Evolutionary conservation across 2,888 invertebrate genomes (phyloP).

Genomic region (Acleris emargana): DNA sequence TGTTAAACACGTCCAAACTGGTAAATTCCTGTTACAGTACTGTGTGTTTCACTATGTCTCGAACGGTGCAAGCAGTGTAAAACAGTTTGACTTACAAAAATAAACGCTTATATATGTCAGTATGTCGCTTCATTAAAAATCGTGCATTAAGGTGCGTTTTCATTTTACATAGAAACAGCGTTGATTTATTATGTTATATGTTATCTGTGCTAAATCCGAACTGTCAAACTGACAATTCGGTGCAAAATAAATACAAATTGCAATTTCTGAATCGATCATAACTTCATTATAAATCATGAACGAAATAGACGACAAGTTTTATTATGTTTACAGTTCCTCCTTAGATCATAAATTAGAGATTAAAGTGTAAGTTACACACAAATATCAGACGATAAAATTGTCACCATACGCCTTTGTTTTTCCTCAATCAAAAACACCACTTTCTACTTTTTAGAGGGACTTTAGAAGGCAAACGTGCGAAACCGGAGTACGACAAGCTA

Average conservation of each 20-base stretch:
- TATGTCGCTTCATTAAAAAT: too few relatives aligned
- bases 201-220: background rate
- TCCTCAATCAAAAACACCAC: background rate
- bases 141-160: background rate
- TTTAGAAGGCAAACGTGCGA: constrained; percentile 93
- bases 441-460: constrained; percentile 88
- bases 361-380: constrained; percentile 90
- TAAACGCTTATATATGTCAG: background rate
- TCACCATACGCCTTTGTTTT: constrained; percentile 18
- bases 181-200: background rate
- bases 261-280: background rate
- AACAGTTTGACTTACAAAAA: constrained; percentile 2
- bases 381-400: background rate
- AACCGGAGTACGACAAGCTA: constrained; percentile 94
- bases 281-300: constrained; percentile 79
- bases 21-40: background rate
- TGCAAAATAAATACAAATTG: constrained; percentile 17
- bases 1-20: background rate
- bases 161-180: background rate
- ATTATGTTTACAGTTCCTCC: constrained; percentile 96
- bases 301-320: constrained; percentile 90
- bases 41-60: background rate
- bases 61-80: background rate
- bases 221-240: constrained; percentile 9
- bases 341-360: constrained; percentile 93